phyloP scores from a whole-genome alignment of 2,888 invertebrate species.

The Eupithecia abbreviata region DNA sequence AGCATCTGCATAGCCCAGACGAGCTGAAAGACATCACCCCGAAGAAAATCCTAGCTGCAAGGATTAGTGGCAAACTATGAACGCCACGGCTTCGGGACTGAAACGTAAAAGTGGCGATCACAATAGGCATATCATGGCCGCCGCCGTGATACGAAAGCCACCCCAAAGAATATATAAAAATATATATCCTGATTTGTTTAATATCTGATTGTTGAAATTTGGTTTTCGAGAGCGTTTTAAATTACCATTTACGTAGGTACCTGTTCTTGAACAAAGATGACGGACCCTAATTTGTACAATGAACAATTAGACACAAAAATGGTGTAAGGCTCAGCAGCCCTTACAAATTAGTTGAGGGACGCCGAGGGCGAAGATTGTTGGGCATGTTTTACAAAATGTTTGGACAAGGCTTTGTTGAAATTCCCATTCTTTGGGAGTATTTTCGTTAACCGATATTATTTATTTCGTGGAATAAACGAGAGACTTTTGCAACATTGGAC shows the following conservation, averaged over 20 bases:
- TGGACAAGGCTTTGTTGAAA: neutral
- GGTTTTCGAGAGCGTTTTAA: neutral
- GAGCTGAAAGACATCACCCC: no score
- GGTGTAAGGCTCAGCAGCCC: neutral
- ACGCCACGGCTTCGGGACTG: no score
- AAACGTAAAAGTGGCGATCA: no score
- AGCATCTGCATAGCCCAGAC: no score
- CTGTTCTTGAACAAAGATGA: neutral
- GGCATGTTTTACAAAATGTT: conserved; percentile 1
- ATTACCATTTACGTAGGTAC: neutral
- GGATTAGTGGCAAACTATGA: no score
- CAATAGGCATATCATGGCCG: no score
- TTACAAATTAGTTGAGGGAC: neutral
- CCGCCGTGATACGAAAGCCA: no score
- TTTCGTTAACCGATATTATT: neutral
- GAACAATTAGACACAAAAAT: conserved; percentile 6
- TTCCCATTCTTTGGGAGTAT: neutral
- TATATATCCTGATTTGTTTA: neutral
- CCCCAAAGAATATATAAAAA: no score
- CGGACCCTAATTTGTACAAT: neutral
- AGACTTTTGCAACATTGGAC: neutral
- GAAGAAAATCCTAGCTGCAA: no score
- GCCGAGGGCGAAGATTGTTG: neutral
- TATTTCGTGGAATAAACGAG: neutral
- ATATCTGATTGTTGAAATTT: no score